Evolutionary conservation across 2,113 vertebrate genomes (phyloP).

Genomic region (Ammospiza nelsoni): DNA sequence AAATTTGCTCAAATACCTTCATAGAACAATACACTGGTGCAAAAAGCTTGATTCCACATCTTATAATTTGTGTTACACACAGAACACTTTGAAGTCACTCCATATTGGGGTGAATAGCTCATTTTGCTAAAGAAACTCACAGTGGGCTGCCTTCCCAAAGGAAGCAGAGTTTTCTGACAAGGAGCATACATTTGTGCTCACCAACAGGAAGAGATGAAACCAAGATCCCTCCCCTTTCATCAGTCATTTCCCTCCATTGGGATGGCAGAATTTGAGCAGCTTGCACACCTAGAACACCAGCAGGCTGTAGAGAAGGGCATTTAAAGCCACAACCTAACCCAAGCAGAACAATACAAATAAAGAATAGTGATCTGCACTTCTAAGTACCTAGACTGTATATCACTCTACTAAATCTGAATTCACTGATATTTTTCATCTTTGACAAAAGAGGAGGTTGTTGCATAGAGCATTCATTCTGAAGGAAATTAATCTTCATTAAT

Average conservation of each 20-base stretch:
- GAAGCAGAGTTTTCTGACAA: not conserved
- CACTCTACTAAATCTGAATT: not conserved
- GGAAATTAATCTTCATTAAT: slow-evolving; percentile 45
- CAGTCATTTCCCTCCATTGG: not conserved
- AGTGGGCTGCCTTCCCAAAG: not conserved
- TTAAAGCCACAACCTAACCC: not conserved
- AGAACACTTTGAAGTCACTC: not conserved
- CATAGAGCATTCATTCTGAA: not conserved
- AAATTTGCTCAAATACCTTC: not conserved
- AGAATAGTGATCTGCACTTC: not conserved
- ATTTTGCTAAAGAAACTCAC: not conserved
- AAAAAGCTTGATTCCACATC: not conserved
- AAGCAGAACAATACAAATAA: not conserved
- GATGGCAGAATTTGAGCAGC: not conserved
- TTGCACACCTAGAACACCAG: not conserved
- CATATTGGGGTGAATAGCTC: not conserved
- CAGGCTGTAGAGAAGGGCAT: not conserved
- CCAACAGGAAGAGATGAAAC: not conserved
- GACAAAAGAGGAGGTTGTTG: not conserved
- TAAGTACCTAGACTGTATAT: not conserved
- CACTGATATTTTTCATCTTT: not conserved
- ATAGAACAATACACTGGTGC: not conserved
- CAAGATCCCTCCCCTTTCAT: not conserved
- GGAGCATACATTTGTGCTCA: not conserved
- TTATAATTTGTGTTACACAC: not conserved